Evolutionary conservation across 2,888 invertebrate species (phyloP).

Genomic region (Mythimna loreyi): DNA sequence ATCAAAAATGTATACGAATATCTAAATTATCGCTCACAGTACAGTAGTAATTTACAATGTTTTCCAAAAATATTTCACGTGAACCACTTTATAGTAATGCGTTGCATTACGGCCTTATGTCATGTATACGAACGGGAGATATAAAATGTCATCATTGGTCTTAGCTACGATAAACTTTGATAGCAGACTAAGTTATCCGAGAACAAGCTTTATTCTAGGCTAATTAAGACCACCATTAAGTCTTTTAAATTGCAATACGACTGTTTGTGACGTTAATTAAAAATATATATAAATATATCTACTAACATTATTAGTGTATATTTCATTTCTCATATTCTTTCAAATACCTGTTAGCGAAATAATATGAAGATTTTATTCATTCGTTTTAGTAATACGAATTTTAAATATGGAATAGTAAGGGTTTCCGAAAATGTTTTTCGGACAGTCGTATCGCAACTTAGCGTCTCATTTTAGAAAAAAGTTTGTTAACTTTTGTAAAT

Average conservation of each 20-base stretch:
- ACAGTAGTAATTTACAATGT: conserved; percentile 54
- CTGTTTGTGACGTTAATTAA: conserved; percentile 51
- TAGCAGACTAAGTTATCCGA: conserved; percentile 82
- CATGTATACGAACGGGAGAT: conserved; percentile 92
- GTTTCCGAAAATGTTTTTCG: conserved; percentile 49
- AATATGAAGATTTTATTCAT: conserved; percentile 58
- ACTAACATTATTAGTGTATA: conserved; percentile 48
- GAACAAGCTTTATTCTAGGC: conserved; percentile 88
- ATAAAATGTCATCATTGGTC: conserved; percentile 83
- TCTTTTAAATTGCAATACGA: conserved; percentile 70
- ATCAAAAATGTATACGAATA: conserved; percentile 58
- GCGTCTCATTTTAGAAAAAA: conserved; percentile 73
- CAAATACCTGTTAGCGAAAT: conserved; percentile 58
- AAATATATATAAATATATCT: conserved; percentile 47
- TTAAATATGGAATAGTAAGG: conserved; percentile 55
- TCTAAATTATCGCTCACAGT: conserved; percentile 67
- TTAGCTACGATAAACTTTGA: conserved; percentile 80
- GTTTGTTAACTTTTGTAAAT: conserved; percentile 88
- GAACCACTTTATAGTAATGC: conserved; percentile 86
- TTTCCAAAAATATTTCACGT: conserved; percentile 67
- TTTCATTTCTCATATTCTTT: conserved; percentile 52
- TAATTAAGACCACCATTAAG: conserved; percentile 78
- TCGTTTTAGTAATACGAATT: conserved; percentile 47
- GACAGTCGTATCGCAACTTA: conserved; percentile 73
- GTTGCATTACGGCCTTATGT: conserved; percentile 92